phyloP scores from a whole-genome alignment of 2,113 vertebrate species.

The Alaudala cheleensis region DNA sequence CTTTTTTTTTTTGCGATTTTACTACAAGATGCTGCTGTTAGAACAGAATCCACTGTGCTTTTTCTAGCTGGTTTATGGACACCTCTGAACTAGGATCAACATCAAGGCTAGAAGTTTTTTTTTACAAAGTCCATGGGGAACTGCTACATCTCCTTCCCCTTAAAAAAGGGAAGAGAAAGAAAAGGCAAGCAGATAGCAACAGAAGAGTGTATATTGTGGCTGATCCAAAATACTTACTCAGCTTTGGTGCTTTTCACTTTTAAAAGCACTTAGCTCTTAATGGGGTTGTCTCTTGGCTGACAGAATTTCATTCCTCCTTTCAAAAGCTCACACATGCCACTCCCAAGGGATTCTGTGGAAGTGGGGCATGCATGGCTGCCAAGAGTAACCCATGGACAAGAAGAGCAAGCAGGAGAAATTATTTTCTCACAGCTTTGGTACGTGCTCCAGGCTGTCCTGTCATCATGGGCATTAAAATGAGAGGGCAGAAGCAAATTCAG shows the following conservation, averaged over 20 bases:
- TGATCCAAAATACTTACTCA: conserved; percentile 8
- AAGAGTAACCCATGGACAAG: background rate
- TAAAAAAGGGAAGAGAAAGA: conserved; percentile 21
- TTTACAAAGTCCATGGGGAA: background rate
- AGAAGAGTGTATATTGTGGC: background rate
- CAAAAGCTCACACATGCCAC: background rate
- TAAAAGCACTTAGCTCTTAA: background rate
- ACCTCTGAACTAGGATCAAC: background rate
- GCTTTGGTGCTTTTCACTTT: background rate
- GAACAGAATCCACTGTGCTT: background rate
- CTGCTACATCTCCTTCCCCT: background rate
- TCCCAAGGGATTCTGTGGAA: background rate
- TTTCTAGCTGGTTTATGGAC: background rate
- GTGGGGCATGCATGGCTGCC: background rate
- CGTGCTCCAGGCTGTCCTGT: background rate
- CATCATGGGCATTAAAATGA: background rate
- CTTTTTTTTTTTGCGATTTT: background rate
- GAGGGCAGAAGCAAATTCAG: background rate
- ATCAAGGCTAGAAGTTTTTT: background rate
- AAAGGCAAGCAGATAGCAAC: background rate
- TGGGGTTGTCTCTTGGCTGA: background rate
- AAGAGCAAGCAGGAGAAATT: background rate
- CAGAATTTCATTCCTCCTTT: conserved; percentile 15
- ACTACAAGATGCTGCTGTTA: background rate
- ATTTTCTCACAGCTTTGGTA: background rate